A percentile compares a stretch with the other conserved stretches of the same genome.
Evolutionary conservation across 2,888 invertebrate genomes (phyloP).

Genomic region (Ornithoptera alexandrae): DNA sequence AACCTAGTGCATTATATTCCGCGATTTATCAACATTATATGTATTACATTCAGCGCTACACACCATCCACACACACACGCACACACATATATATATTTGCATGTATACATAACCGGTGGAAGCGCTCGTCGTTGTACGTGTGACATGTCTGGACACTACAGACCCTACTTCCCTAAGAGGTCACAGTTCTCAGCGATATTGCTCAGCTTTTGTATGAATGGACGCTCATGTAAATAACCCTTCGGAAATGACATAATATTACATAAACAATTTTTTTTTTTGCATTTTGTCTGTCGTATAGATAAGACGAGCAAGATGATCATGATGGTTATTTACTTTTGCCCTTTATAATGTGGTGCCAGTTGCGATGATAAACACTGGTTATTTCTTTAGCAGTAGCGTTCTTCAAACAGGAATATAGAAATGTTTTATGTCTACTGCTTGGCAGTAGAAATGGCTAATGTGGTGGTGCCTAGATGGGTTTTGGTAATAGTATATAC

Average conservation of each 20-base stretch:
- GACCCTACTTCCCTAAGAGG: slow-evolving; percentile 39
- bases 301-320: too few relatives aligned
- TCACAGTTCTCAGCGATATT: slow-evolving; percentile 52
- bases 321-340: too few relatives aligned
- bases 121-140: slow-evolving; percentile 3
- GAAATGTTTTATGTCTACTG: too few relatives aligned
- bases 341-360: too few relatives aligned
- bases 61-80: not conserved
- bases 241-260: slow-evolving; percentile 10
- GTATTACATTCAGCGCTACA: slow-evolving; percentile 9
- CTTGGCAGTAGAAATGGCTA: too few relatives aligned
- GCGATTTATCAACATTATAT: slow-evolving; percentile 18
- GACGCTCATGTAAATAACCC: slow-evolving; percentile 28
- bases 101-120: not conserved
- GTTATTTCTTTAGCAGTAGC: too few relatives aligned
- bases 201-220: slow-evolving; percentile 52
- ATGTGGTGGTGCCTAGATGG: too few relatives aligned
- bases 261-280: slow-evolving; percentile 1
- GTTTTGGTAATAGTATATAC: too few relatives aligned
- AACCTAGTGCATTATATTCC: slow-evolving; percentile 10
- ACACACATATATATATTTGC: not conserved
- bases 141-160: slow-evolving; percentile 23
- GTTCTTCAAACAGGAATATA: too few relatives aligned
- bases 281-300: too few relatives aligned
- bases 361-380: too few relatives aligned